Evolutionary conservation across 2,797 vertebrate genomes (phyloP), one percentile per base, ranked within the genome.

Genomic region (Phataginus tetradactyla): DNA sequence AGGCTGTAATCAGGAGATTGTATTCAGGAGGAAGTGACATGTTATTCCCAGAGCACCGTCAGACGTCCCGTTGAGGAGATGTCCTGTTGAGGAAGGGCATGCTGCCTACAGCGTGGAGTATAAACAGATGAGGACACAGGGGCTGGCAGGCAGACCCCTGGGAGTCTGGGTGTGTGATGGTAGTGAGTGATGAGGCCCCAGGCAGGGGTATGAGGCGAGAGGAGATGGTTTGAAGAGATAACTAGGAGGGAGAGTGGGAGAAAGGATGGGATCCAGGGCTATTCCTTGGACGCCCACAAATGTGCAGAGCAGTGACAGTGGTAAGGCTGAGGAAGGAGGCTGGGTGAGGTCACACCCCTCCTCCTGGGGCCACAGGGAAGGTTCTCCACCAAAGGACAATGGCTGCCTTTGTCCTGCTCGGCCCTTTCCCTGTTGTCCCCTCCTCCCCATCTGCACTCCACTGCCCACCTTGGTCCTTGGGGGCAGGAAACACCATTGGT

Each of bases 321-420:
- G 61, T 9, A 13, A 49, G 32, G 25, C 25, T 64, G 74, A 17
- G 23, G 66, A 80, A 68, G 29, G 49, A 79, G 51, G 15, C 61
- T 5, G 2, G 0, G 9, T 0, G 27, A 66, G 4, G 11, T 61
- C 53, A 12, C 4, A 10, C 3, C 18, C 9, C 25, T 27, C 1
- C 18, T 45, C 45, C 71, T 20, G 7, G 42, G 42, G 14, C 55
- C 42, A 25, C 29, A 4, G 77, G 68, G 51, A 37, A 78, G 75
- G 20, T 85, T 85, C 34, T 23, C 66, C n/a, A 34, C 25, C 13
- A 63, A 78, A 61, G n/a, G 27, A 1, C 34, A 4, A 7, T 39
- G 51, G 37, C 9, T 32, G 11, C 59, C 59, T 66, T 11, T 0
- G 5, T 34, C 34, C 45, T 74, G 8, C 39, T 57, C 2, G 9